Percentiles rank a stretch among this genome's conserved stretches.
Conservation (phyloP, 1,140 invertebrate genomes). For the Drosophila baimaii region DNA sequence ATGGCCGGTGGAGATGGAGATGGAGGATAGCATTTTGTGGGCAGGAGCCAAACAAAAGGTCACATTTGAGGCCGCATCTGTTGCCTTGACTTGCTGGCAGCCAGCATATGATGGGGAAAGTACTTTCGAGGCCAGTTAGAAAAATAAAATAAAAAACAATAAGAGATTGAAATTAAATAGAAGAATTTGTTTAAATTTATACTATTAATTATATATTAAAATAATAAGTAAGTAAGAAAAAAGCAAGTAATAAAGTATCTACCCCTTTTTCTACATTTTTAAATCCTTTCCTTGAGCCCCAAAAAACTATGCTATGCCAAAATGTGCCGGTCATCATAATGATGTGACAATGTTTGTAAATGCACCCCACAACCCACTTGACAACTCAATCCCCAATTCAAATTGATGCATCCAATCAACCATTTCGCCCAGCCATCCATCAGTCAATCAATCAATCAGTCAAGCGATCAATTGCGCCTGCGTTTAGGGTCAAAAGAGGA, state of each 20-base stretch:
- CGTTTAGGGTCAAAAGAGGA: constrained; percentile 59
- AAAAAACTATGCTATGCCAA: constrained; percentile 25
- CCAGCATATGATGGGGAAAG: not conserved
- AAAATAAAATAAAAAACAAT: not conserved
- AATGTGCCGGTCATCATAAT: constrained; percentile 10
- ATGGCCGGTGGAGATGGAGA: not conserved
- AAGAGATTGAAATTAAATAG: not conserved
- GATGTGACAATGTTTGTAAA: not conserved
- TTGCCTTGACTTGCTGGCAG: constrained; percentile 56
- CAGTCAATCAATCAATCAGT: constrained; percentile 70
- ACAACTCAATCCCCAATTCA: constrained; percentile 51
- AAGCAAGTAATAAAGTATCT: too few species aligned
- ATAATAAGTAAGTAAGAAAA: too few species aligned
- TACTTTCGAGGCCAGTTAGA: not conserved
- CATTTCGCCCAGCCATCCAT: constrained; percentile 44
- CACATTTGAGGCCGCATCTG: constrained; percentile 31
- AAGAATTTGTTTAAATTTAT: not conserved
- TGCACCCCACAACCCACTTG: constrained; percentile 25
- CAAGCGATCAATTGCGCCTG: constrained; percentile 55
- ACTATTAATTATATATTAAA: not conserved
- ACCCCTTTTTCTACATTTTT: not conserved
- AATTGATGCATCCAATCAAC: constrained; percentile 53
- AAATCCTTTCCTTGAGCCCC: not conserved
- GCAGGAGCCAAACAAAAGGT: constrained; percentile 36
- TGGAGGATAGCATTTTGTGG: constrained; percentile 13